A percentile compares a stretch with the other conserved stretches of the same genome.
phyloP scores from a whole-genome alignment of 2,797 vertebrate genomes.

The Cryptoblepharus egeriae region DNA sequence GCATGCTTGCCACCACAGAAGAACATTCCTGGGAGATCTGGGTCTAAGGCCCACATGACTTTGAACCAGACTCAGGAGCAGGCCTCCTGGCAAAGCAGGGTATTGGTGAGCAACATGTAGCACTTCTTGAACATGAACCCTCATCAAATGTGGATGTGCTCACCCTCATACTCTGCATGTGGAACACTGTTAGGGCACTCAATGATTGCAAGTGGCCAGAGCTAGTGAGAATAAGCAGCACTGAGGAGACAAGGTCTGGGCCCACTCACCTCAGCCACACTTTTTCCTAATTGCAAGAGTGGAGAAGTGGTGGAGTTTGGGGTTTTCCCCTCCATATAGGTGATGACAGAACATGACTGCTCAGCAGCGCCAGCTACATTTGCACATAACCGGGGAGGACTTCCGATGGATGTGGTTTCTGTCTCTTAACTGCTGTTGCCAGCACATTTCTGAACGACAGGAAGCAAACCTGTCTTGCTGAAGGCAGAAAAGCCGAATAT shows the following conservation, averaged over 20 bases:
- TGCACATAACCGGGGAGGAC: neutral
- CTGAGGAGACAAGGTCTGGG: no score
- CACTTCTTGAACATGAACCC: no score
- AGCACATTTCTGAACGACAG: neutral
- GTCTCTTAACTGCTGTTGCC: neutral
- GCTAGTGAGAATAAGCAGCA: no score
- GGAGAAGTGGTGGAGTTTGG: no score
- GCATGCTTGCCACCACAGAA: neutral
- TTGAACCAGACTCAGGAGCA: neutral
- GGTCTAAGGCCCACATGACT: neutral
- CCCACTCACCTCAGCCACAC: no score
- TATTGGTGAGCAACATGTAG: neutral
- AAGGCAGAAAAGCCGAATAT: neutral
- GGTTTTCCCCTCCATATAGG: neutral
- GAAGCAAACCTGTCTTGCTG: neutral
- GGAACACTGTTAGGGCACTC: no score
- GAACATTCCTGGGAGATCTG: neutral
- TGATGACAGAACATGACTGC: neutral
- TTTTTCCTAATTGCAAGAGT: no score
- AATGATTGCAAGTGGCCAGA: no score
- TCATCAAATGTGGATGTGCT: no score
- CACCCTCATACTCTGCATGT: no score
- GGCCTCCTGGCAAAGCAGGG: neutral
- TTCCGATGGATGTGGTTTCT: slow-evolving; percentile 13
- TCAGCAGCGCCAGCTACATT: neutral